phyloP scores from a whole-genome alignment of 2,888 invertebrate species.

The Melinopterus prodromus region DNA sequence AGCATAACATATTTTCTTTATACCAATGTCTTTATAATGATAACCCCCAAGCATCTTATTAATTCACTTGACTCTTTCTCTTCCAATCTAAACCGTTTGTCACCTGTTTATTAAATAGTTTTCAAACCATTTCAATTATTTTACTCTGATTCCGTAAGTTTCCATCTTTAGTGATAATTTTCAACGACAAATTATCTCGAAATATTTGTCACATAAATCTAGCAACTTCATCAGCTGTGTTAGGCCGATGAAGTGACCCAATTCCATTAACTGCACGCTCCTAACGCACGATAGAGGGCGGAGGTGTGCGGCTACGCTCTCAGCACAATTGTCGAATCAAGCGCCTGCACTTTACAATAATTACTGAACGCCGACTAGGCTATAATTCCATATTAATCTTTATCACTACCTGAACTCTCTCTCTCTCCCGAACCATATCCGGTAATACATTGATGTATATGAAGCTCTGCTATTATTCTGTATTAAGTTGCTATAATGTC shows the following conservation, averaged over 20 bases:
- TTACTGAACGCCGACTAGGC: neutral
- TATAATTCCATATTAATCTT: constrained; percentile 4
- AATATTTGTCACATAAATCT: neutral
- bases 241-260: neutral
- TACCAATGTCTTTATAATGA: too few species aligned
- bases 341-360: neutral
- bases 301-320: neutral
- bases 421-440: neutral
- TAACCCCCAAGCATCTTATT: too few species aligned
- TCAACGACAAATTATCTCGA: too few species aligned
- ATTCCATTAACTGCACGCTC: neutral
- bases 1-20: too few species aligned
- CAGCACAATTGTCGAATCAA: constrained; percentile 4
- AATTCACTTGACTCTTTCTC: too few species aligned
- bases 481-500: neutral
- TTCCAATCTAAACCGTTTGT: too few species aligned
- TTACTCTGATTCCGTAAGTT: too few species aligned
- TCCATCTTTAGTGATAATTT: too few species aligned
- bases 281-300: neutral
- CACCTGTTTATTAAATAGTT: too few species aligned
- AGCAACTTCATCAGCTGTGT: neutral
- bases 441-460: neutral
- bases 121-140: too few species aligned
- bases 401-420: neutral
- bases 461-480: neutral